These are phyloP conservation scores for Rhizomys pruinosus DNA, from an alignment of 2,113 vertebrate species.

Conservation along the genomic window DNA sequence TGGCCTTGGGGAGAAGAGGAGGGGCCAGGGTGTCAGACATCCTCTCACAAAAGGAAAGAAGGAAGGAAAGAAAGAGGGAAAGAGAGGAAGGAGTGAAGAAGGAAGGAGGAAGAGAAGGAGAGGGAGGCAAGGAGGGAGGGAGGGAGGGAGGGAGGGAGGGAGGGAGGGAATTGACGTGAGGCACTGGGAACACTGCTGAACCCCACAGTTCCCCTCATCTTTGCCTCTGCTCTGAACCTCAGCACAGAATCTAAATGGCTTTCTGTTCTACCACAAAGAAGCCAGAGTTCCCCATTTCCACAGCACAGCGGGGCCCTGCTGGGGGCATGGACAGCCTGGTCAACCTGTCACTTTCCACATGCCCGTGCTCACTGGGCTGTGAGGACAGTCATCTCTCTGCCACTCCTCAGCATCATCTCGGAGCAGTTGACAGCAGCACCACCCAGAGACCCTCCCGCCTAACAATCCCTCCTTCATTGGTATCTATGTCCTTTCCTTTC, in stretches of 20 bases:
- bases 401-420: neutral
- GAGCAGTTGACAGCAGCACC: neutral
- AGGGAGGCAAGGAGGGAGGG: accelerated
- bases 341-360: accelerated
- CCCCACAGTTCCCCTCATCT: neutral
- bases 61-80: accelerated
- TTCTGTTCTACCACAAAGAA: neutral
- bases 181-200: neutral
- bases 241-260: neutral
- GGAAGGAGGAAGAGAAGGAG: accelerated
- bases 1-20: neutral
- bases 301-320: neutral
- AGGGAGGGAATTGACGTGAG: accelerated
- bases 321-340: neutral
- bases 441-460: neutral
- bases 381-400: neutral
- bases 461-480: neutral
- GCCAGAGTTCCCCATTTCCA: neutral
- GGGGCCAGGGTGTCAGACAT: neutral
- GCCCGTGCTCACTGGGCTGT: neutral
- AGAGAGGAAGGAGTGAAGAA: neutral
- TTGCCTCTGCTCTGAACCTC: neutral
- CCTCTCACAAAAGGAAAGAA: too few relatives aligned
- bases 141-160: accelerated
- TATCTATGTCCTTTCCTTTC: neutral